Conservation (phyloP, 30 jellyfish, hydroid and myxozoan species). For the Aurelia sp. region DNA sequence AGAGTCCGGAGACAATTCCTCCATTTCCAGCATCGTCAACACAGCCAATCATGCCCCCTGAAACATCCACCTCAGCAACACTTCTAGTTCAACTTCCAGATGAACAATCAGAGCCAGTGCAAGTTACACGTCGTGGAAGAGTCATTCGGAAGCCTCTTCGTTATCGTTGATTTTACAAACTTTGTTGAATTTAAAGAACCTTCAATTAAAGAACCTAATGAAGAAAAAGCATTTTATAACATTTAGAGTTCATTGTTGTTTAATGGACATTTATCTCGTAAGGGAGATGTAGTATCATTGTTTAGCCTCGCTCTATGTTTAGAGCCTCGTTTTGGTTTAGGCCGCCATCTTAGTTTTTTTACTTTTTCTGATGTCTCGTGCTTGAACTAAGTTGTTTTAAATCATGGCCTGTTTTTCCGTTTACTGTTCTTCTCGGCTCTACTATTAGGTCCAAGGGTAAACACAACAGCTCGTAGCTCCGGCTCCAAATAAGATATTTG, state of each 20-base stretch:
- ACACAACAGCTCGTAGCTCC: no score
- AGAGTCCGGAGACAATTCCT: neutral
- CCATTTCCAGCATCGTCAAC: neutral
- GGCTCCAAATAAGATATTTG: no score
- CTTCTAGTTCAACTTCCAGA: conserved; percentile 20
- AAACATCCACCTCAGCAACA: conserved; percentile 37
- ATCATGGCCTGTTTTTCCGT: neutral
- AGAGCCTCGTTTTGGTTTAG: conserved; percentile 13
- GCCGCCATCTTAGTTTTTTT: conserved; percentile 1
- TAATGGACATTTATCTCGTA: conserved; percentile 34
- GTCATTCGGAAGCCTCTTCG: conserved; percentile 27
- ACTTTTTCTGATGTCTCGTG: neutral
- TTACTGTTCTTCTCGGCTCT: neutral
- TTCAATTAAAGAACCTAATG: conserved; percentile 5
- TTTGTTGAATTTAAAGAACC: conserved; percentile 34
- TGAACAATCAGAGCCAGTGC: conserved; percentile 33
- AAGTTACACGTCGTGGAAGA: conserved; percentile 49
- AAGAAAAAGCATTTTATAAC: conserved; percentile 39
- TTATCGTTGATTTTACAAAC: conserved; percentile 26
- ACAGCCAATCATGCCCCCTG: conserved; percentile 49
- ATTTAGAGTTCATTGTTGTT: conserved; percentile 12
- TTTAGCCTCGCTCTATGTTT: conserved; percentile 10
- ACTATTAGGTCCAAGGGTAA: neutral
- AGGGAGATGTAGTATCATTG: conserved; percentile 30
- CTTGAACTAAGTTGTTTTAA: neutral